Evolutionary conservation across 2,797 vertebrate genomes (phyloP).

Genomic region (Rhinogobio ventralis): DNA sequence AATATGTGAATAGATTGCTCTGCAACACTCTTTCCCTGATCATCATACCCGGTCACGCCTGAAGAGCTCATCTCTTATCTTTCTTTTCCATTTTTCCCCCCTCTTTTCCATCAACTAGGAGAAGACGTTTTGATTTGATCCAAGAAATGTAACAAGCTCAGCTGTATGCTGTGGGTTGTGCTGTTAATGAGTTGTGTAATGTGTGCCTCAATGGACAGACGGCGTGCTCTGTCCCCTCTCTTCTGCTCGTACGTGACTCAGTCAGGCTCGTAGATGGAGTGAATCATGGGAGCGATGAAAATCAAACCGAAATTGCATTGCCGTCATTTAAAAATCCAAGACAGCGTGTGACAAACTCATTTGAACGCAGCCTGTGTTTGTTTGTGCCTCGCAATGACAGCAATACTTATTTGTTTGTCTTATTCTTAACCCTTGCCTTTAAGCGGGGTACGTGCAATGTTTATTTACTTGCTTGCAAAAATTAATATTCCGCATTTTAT

Average conservation of each 20-base stretch:
- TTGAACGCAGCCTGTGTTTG: slow-evolving; percentile 35
- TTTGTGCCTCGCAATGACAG: slow-evolving; percentile 30
- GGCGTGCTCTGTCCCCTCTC: slow-evolving; percentile 30
- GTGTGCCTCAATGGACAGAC: slow-evolving; percentile 31
- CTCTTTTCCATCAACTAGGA: not conserved
- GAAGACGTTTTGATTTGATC: slow-evolving; percentile 38
- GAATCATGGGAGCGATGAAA: slow-evolving; percentile 28
- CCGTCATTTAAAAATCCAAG: slow-evolving; percentile 55
- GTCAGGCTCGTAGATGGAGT: slow-evolving; percentile 25
- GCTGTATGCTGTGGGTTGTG: slow-evolving; percentile 20
- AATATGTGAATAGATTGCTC: not conserved
- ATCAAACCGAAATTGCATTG: slow-evolving; percentile 49
- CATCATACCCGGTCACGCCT: not conserved
- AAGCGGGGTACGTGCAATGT: not conserved
- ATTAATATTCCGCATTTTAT: slow-evolving; percentile 43
- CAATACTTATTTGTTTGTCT: slow-evolving; percentile 24
- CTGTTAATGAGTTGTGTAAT: slow-evolving; percentile 43
- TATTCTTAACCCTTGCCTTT: slow-evolving; percentile 8
- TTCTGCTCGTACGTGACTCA: slow-evolving; percentile 41
- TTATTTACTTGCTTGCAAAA: slow-evolving; percentile 17
- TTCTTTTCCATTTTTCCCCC: not conserved
- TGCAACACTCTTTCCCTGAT: not conserved
- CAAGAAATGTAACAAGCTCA: slow-evolving; percentile 36
- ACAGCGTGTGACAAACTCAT: slow-evolving; percentile 44
- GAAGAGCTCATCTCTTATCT: slow-evolving; percentile 16